Percentiles rank a stretch among this genome's conserved stretches.
Evolutionary conservation across 2,888 invertebrate species (phyloP).

Genomic region (Gymnocheta viridis): DNA sequence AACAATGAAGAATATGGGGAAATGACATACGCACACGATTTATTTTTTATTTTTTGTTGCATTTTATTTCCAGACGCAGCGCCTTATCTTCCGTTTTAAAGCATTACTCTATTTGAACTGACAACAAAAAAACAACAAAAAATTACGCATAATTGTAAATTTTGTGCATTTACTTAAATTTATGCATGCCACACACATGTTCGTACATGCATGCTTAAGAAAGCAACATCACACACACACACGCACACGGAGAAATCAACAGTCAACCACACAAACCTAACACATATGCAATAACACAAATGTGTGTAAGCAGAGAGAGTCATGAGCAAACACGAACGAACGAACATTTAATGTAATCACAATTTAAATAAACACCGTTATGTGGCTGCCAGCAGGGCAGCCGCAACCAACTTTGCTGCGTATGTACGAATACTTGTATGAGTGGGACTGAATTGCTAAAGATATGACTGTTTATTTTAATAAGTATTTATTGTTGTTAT

Average conservation of each 20-base stretch:
- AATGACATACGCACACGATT: constrained; percentile 6
- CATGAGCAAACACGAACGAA: not conserved
- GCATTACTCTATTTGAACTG: constrained; percentile 14
- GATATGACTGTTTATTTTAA: constrained; percentile 36
- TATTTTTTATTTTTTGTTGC: not conserved
- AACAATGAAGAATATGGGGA: constrained; percentile 17
- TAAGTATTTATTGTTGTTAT: constrained; percentile 18
- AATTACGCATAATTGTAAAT: constrained; percentile 47
- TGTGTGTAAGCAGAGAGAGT: constrained; percentile 7
- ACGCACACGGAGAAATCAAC: not conserved
- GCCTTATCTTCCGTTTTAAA: constrained; percentile 54
- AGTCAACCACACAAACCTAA: not conserved
- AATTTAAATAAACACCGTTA: constrained; percentile 53
- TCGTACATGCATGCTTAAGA: constrained; percentile 21
- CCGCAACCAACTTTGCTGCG: not conserved
- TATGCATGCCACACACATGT: constrained; percentile 54
- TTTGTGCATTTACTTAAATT: constrained; percentile 42
- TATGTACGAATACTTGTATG: not conserved
- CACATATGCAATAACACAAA: not conserved
- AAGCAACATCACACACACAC: not conserved
- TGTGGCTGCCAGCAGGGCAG: constrained; percentile 11
- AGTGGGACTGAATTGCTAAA: not conserved
- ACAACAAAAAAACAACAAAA: not conserved
- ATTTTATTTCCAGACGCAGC: constrained; percentile 17
- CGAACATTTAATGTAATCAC: constrained; percentile 30